Percentiles rank a stretch among this genome's conserved stretches.
Conservation (phyloP, 1,140 invertebrate genomes). For the Drosophila rufa region DNA sequence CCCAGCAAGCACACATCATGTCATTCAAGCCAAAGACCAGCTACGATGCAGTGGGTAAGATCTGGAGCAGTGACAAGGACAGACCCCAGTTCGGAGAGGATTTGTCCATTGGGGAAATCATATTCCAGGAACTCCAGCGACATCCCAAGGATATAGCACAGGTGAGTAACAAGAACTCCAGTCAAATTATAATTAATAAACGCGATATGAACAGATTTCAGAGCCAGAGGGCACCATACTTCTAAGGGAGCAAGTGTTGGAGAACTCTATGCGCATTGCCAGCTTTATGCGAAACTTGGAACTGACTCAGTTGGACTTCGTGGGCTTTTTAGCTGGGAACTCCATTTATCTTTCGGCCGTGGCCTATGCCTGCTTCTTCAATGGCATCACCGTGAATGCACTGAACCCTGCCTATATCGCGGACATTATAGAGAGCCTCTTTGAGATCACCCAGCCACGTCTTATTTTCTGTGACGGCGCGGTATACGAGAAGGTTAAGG, state of each 20-base stretch:
- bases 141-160: constrained; percentile 37
- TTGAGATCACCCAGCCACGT: constrained; percentile 33
- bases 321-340: constrained; percentile 58
- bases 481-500: constrained; percentile 19
- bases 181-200: no score
- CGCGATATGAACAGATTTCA: constrained; percentile 13
- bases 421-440: constrained; percentile 26
- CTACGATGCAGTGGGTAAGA: constrained; percentile 19
- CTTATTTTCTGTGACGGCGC: constrained; percentile 51
- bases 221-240: constrained; percentile 31
- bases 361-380: constrained; percentile 61
- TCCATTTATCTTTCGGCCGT: constrained; percentile 50
- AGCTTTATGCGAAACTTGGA: constrained; percentile 15
- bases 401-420: constrained; percentile 14
- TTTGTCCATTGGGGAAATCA: constrained; percentile 33
- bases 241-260: constrained; percentile 15
- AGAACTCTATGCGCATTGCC: constrained; percentile 33
- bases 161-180: neutral
- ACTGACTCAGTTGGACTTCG: constrained; percentile 24
- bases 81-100: constrained; percentile 9
- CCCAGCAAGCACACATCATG: neutral
- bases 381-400: constrained; percentile 50
- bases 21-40: constrained; percentile 6
- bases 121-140: constrained; percentile 30
- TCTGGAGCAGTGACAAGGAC: constrained; percentile 12